A percentile compares a stretch with the other conserved stretches of the same genome.
Conservation (phyloP, 2,113 vertebrate species). For the Gasterosteus nipponicus region DNA sequence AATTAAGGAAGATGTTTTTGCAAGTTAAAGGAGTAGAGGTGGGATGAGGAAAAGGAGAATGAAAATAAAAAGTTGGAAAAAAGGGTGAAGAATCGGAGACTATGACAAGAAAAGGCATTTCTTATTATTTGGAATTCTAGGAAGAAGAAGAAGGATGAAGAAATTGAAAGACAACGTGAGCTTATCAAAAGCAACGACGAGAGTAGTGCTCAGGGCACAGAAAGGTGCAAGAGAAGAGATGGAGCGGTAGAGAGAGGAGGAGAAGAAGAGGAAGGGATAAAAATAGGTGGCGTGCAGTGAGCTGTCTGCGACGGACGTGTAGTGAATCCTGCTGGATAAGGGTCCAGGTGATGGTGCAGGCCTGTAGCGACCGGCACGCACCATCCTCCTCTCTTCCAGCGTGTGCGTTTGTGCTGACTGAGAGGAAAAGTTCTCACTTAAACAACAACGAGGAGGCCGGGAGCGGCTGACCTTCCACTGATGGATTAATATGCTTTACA, state of each 20-base stretch:
- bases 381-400: not conserved
- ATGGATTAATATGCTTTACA: conserved; percentile 28
- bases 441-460: conserved; percentile 37
- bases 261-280: not conserved
- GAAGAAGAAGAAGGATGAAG: not conserved
- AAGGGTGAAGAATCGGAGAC: not conserved
- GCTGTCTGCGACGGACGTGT: conserved; percentile 27
- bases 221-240: not conserved
- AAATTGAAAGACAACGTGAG: not conserved
- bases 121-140: not conserved
- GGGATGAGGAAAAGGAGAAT: not conserved
- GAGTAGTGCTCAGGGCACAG: rapidly evolving
- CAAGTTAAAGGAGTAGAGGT: not conserved
- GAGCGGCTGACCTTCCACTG: conserved; percentile 23
- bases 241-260: not conserved
- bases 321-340: conserved; percentile 37
- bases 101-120: not conserved
- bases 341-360: conserved; percentile 47
- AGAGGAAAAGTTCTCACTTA: conserved; percentile 45
- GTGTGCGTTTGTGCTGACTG: conserved; percentile 44
- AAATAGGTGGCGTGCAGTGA: conserved; percentile 38
- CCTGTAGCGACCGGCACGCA: conserved; percentile 27
- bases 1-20: not conserved
- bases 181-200: not conserved
- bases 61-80: not conserved